Evolutionary conservation across 2,113 vertebrate genomes (phyloP).

Genomic region (Sylvia atricapilla): DNA sequence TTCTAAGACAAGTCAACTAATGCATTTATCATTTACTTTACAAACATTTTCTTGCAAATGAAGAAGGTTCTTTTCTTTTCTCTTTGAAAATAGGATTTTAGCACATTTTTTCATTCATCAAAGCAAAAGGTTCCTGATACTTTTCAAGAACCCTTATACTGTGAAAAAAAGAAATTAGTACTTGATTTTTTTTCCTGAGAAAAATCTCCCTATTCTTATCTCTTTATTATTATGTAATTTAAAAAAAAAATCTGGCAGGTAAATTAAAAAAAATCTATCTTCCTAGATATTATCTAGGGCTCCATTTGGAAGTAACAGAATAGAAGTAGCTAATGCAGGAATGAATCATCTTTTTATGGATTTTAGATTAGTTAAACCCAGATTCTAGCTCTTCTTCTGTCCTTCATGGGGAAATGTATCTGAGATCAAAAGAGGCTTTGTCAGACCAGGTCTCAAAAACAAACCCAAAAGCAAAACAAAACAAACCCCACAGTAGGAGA

Average conservation of each 20-base stretch:
- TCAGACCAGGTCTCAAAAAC: neutral
- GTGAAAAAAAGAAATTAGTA: neutral
- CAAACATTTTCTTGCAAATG: constrained; percentile 25
- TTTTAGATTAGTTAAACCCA: neutral
- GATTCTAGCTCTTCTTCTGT: neutral
- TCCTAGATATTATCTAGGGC: neutral
- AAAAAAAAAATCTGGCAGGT: neutral
- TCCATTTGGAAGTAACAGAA: neutral
- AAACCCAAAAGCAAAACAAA: no score
- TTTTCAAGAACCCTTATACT: neutral
- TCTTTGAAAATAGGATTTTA: neutral
- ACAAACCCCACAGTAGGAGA: neutral
- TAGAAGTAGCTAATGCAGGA: neutral
- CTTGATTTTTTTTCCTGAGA: neutral
- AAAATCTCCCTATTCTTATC: neutral
- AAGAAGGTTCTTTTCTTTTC: neutral
- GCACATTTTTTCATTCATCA: neutral
- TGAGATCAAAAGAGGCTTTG: neutral
- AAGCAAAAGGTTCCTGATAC: neutral
- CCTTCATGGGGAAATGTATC: neutral
- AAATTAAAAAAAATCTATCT: neutral
- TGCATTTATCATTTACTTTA: constrained; percentile 46
- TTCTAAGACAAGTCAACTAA: constrained; percentile 51
- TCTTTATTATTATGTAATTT: neutral
- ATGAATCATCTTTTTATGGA: neutral